phyloP scores from a whole-genome alignment of 2,113 vertebrate genomes.

The Nycticryphes semicollaris region DNA sequence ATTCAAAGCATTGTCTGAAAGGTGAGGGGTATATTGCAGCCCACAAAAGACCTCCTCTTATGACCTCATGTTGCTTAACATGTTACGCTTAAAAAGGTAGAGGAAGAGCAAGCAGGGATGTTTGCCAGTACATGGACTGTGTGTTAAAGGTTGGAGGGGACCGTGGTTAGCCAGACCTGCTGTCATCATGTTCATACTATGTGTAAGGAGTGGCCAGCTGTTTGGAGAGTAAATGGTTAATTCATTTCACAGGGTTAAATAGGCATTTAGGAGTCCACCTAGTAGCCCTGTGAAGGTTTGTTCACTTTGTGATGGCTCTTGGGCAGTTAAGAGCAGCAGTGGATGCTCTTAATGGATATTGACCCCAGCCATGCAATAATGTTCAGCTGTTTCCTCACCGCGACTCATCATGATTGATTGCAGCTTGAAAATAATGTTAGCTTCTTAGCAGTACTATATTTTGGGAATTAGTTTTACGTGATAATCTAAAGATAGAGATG shows the following conservation, averaged over 20 bases:
- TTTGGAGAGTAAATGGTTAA: not conserved
- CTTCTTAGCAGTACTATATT: not conserved
- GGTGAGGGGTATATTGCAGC: not conserved
- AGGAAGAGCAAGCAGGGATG: not conserved
- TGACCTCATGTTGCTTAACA: not conserved
- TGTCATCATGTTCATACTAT: not conserved
- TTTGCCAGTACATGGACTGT: not conserved
- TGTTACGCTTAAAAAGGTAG: not conserved
- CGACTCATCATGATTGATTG: not conserved
- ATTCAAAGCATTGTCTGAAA: not conserved
- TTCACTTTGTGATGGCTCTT: not conserved
- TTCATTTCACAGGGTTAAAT: not conserved
- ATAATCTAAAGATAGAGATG: not conserved
- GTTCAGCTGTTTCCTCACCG: not conserved
- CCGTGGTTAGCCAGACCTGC: not conserved
- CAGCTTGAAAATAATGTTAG: not conserved
- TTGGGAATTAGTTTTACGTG: not conserved
- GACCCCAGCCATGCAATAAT: not conserved
- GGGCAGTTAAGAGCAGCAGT: not conserved
- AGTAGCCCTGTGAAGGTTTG: not conserved
- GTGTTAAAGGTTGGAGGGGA: not conserved
- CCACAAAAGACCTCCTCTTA: not conserved
- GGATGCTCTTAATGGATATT: not conserved
- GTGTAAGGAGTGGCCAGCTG: not conserved
- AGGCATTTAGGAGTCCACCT: not conserved